Evolutionary conservation across 2,113 vertebrate species (phyloP), one percentile per base, ranked within the genome.

Genomic region (Phylloscopus trochiloides): DNA sequence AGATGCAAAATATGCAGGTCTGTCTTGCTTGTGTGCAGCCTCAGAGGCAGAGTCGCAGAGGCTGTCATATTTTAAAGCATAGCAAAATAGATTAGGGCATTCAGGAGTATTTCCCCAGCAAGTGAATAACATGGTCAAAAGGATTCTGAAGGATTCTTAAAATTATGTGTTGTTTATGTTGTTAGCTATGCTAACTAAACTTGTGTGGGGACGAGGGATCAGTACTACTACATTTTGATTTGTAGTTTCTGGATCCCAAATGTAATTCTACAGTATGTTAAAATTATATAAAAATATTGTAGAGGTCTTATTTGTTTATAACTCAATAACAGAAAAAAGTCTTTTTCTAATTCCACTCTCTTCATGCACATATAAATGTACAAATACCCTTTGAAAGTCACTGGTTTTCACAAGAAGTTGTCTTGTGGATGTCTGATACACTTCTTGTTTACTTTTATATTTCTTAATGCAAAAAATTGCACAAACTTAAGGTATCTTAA

Each of bases 91-190:
- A 31, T 52, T 10, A 67, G 79, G 36, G 48, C 6, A 74, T 36
- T 9, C 15, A 45, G 15, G 17, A 48, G 4, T 26, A 66, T 61
- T 59, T 43, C 7, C n/a, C 8, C 28, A 73, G 11, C 31, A 77
- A 83, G 10, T 10, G 32, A 80, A 89, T 54, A 66, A 3, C 9
- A 6, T 10, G 18, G 24, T 63, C 24, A 52, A 63, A 32, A 67
- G 4, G 7, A 28, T 91, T 91, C 52, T 45, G 22, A 75, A 91
- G 15, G 12, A 40, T 40, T 81, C 40, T 59, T 84, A 47, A 80
- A 93, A 61, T 66, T 54, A 8, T 0, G 0, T 36, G 16, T 6
- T 77, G 9, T 28, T 84, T 67, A 26, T 1, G 0, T n/a, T 45
- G 48, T 24, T 52, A 34, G 5, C 7, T 71, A 8, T 51, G 38